phyloP scores from a whole-genome alignment of 2,888 invertebrate species.

The Drosophila kambysellisi region DNA sequence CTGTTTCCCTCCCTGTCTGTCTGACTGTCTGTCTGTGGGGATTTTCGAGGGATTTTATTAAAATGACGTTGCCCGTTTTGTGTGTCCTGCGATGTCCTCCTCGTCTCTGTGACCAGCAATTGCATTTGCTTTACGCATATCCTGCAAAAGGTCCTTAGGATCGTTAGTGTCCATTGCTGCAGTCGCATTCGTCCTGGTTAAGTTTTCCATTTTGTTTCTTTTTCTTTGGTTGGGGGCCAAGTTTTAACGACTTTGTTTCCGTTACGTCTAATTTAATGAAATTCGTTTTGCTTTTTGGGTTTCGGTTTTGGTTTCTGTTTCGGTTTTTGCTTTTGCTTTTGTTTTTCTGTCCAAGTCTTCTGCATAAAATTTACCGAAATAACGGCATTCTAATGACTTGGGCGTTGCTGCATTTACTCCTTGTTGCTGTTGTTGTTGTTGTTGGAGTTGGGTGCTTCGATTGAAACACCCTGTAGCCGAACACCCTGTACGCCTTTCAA shows the following conservation, averaged over 20 bases:
- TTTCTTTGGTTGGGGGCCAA: conserved; percentile 58
- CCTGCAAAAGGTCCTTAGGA: conserved; percentile 49
- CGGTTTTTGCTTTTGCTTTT: conserved; percentile 33
- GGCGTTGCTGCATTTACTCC: conserved; percentile 62
- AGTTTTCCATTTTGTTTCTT: conserved; percentile 24
- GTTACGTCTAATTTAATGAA: conserved; percentile 81
- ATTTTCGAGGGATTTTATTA: conserved; percentile 72
- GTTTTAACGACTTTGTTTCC: conserved; percentile 81
- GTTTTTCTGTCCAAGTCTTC: conserved; percentile 55
- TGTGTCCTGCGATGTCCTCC: conserved; percentile 28
- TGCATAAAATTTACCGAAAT: conserved; percentile 67
- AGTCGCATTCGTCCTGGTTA: conserved; percentile 43
- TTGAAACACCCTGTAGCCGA: conserved; percentile 14
- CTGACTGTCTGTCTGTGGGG: conserved; percentile 33
- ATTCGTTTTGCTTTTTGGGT: conserved; percentile 65
- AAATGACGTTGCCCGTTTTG: conserved; percentile 59
- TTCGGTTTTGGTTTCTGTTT: conserved; percentile 26
- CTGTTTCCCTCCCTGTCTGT: conserved; percentile 24
- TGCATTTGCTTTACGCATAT: conserved; percentile 63
- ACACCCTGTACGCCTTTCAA: conserved; percentile 17
- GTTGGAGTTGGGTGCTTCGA: conserved; percentile 12
- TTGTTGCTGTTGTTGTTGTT: conserved; percentile 4
- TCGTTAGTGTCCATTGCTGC: conserved; percentile 65
- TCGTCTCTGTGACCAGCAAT: conserved; percentile 42
- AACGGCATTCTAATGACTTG: conserved; percentile 79